These are phyloP conservation scores for Leucopternis melanops DNA, from an alignment of 2,113 vertebrate species.

Conservation along the genomic window DNA sequence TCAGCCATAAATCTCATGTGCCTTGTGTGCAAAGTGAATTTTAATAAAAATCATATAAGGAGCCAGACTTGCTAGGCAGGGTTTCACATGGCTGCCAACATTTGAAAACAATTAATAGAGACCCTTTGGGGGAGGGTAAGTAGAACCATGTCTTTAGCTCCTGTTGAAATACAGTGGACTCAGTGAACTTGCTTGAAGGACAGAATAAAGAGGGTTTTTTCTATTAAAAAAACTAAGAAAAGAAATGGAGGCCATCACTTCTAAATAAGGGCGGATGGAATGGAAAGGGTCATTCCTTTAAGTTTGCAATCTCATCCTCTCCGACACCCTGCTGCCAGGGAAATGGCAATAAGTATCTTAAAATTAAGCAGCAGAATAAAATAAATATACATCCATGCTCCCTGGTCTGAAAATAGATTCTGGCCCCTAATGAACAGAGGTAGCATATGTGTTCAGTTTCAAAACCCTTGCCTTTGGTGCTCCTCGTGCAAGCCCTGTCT, in stretches of 20 bases:
- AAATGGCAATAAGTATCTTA: slow-evolving; percentile 5
- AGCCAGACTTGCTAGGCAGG: slow-evolving; percentile 67
- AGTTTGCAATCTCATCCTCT: neutral
- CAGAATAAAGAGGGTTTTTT: neutral
- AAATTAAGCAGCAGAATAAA: slow-evolving; percentile 33
- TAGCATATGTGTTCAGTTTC: neutral
- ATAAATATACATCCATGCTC: neutral
- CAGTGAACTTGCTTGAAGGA: slow-evolving; percentile 64
- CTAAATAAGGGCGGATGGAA: slow-evolving; percentile 24
- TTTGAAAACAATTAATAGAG: slow-evolving; percentile 74
- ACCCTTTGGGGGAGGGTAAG: slow-evolving; percentile 52
- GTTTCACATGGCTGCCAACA: slow-evolving; percentile 74
- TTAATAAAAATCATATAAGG: slow-evolving; percentile 77
- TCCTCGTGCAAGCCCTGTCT: neutral
- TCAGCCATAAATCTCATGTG: slow-evolving; percentile 70
- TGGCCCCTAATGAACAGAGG: neutral
- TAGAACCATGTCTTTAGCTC: slow-evolving; percentile 55
- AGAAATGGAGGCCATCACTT: neutral
- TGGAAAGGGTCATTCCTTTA: neutral
- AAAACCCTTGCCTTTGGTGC: neutral
- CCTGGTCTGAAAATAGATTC: neutral
- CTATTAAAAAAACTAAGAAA: neutral
- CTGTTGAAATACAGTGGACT: slow-evolving; percentile 66
- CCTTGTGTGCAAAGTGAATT: slow-evolving; percentile 73
- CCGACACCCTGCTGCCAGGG: neutral